These are phyloP conservation scores for Nymphalis urticae DNA, from an alignment of 2,888 invertebrate genomes.

Conservation along the genomic window DNA sequence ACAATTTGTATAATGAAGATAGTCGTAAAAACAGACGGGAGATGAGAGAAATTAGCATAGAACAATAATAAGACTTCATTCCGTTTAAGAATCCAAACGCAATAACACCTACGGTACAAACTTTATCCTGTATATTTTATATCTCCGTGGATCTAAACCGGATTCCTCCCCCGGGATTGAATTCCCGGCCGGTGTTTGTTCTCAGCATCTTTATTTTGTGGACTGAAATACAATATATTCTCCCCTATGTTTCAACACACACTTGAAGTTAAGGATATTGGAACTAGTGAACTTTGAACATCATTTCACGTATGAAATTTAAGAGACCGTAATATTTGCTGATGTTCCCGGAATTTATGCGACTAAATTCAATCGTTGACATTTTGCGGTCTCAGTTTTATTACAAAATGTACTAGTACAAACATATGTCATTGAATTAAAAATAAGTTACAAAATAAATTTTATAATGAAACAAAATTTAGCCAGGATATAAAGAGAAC, in stretches of 20 bases:
- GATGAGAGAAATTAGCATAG: slow-evolving; percentile 23
- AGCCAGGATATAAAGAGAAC: too few species aligned
- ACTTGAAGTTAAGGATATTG: slow-evolving; percentile 17
- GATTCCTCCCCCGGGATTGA: slow-evolving; percentile 49
- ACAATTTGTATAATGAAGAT: slow-evolving; percentile 17
- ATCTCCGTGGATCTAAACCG: slow-evolving; percentile 39
- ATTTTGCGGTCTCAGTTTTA: too few species aligned
- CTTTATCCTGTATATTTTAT: slow-evolving; percentile 21
- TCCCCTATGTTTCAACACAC: slow-evolving; percentile 27
- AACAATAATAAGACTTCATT: slow-evolving; percentile 25
- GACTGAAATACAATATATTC: slow-evolving; percentile 38
- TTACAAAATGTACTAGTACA: too few species aligned
- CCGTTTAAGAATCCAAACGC: slow-evolving; percentile 16
- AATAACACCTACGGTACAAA: slow-evolving; percentile 6
- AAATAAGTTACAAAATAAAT: too few species aligned
- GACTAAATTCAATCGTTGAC: too few species aligned
- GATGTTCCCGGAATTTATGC: too few species aligned
- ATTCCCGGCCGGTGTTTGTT: slow-evolving; percentile 44
- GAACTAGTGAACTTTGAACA: slow-evolving; percentile 14
- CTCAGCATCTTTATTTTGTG: slow-evolving; percentile 41
- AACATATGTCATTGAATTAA: too few species aligned
- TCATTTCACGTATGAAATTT: background rate
- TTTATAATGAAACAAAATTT: too few species aligned
- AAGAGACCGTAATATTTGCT: too few species aligned
- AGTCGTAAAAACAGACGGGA: slow-evolving; percentile 10